Percentiles rank a stretch among this genome's conserved stretches.
phyloP scores from a whole-genome alignment of 2,888 invertebrate species.

The Eucera pruinosa region DNA sequence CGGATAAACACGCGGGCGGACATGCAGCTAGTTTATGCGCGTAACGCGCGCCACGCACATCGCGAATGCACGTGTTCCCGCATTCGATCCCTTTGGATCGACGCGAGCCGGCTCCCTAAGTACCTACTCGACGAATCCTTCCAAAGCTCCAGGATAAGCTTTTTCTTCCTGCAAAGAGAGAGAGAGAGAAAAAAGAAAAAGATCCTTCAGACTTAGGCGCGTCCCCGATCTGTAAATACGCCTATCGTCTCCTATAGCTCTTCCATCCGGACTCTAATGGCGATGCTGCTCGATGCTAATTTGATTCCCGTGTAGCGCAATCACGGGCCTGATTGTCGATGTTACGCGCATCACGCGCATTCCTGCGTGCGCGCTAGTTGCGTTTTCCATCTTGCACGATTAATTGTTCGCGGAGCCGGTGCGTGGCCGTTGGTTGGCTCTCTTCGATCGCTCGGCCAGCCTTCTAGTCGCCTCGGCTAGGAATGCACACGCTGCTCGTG shows the following conservation, averaged over 20 bases:
- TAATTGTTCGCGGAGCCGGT: constrained; percentile 58
- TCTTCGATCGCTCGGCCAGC: constrained; percentile 33
- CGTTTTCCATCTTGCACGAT: constrained; percentile 68
- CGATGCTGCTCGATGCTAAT: constrained; percentile 74
- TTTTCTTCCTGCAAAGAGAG: background rate
- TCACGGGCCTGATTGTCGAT: constrained; percentile 68
- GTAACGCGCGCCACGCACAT: constrained; percentile 30
- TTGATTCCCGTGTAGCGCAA: constrained; percentile 75
- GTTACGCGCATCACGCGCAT: constrained; percentile 72
- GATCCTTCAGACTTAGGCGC: constrained; percentile 19
- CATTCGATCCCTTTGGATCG: background rate
- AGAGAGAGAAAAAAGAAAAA: constrained; percentile 36
- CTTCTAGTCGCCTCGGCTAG: constrained; percentile 15
- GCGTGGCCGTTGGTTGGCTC: constrained; percentile 12
- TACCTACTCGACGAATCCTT: background rate
- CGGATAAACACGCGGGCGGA: constrained; percentile 38
- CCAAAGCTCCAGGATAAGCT: constrained; percentile 13
- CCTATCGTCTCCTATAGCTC: constrained; percentile 57
- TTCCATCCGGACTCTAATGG: constrained; percentile 57
- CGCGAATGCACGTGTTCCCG: background rate
- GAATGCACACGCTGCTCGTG: constrained; percentile 48
- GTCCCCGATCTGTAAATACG: constrained; percentile 53
- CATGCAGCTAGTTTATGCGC: constrained; percentile 35
- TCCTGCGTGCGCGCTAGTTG: constrained; percentile 58
- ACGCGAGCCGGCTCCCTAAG: background rate